A percentile compares a stretch with the other conserved stretches of the same genome.
phyloP scores from a whole-genome alignment of 2,888 invertebrate genomes.

The Lepidonotus clava region DNA sequence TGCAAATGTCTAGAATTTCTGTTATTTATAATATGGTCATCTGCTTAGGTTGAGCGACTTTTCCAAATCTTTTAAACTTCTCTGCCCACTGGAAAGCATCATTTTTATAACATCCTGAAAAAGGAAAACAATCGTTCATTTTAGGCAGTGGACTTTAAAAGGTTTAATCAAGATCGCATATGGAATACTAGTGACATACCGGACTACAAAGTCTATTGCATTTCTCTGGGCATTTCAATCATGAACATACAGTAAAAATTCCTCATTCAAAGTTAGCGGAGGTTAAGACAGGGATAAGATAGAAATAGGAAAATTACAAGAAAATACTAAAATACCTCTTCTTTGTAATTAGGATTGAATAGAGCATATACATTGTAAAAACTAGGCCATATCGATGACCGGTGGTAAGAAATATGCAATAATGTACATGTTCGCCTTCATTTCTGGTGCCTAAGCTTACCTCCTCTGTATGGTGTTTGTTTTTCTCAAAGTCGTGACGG shows the following conservation, averaged over 20 bases:
- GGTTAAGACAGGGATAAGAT: too few relatives aligned
- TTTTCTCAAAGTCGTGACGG: slow-evolving; percentile 87
- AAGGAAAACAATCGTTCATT: slow-evolving; percentile 47
- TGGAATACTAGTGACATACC: too few relatives aligned
- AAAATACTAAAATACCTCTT: background rate
- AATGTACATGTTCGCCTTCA: background rate
- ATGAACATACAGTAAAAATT: background rate
- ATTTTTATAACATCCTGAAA: slow-evolving; percentile 74
- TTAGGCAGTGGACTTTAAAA: background rate
- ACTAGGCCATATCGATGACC: background rate
- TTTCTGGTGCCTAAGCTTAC: slow-evolving; percentile 73
- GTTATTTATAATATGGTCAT: too few relatives aligned
- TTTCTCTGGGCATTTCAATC: background rate
- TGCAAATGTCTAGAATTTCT: too few relatives aligned
- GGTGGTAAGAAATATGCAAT: background rate
- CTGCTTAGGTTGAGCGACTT: slow-evolving; percentile 61
- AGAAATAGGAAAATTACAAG: too few relatives aligned
- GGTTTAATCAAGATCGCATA: background rate
- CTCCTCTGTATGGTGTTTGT: slow-evolving; percentile 88
- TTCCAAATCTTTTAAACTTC: slow-evolving; percentile 72
- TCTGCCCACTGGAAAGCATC: slow-evolving; percentile 72
- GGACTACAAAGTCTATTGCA: background rate
- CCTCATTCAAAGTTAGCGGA: too few relatives aligned
- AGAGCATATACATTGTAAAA: background rate
- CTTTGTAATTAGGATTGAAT: background rate